These are phyloP conservation scores for Hylaea fasciaria DNA, from an alignment of 2,888 invertebrate species.

Conservation along the genomic window DNA sequence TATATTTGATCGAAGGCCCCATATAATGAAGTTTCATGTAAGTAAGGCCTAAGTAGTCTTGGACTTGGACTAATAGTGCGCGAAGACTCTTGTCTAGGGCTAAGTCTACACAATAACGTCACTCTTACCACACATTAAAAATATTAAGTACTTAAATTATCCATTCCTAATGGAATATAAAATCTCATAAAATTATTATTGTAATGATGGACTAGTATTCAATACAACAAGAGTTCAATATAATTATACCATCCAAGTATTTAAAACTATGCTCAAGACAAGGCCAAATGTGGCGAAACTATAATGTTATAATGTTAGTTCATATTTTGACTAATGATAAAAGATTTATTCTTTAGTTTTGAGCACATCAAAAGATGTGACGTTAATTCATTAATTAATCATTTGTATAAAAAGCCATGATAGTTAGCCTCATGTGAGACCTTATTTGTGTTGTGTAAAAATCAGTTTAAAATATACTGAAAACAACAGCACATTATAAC, in stretches of 20 bases:
- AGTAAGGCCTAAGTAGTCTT: no score
- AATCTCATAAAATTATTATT: constrained; percentile 49
- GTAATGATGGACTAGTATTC: constrained; percentile 74
- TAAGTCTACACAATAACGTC: constrained; percentile 6
- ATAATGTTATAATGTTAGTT: constrained; percentile 29
- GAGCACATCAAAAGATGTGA: constrained; percentile 55
- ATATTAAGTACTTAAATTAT: constrained; percentile 15
- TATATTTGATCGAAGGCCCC: no score
- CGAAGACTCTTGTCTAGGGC: neutral
- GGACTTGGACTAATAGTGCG: no score
- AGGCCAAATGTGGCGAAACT: no score
- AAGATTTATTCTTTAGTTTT: constrained; percentile 46
- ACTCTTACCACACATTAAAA: constrained; percentile 6
- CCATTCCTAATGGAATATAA: constrained; percentile 21
- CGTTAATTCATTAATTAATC: constrained; percentile 26
- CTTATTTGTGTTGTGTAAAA: neutral
- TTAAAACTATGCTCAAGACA: constrained; percentile 53
- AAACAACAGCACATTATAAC: neutral
- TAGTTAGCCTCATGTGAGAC: constrained; percentile 8
- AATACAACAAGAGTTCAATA: constrained; percentile 55
- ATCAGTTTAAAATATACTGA: neutral
- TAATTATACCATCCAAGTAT: constrained; percentile 50
- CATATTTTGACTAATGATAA: constrained; percentile 31
- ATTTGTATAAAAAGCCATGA: constrained; percentile 25
- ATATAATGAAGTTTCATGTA: no score